These are phyloP conservation scores for Harpagifer antarcticus DNA, from an alignment of 2,797 vertebrate species.

Conservation along the genomic window DNA sequence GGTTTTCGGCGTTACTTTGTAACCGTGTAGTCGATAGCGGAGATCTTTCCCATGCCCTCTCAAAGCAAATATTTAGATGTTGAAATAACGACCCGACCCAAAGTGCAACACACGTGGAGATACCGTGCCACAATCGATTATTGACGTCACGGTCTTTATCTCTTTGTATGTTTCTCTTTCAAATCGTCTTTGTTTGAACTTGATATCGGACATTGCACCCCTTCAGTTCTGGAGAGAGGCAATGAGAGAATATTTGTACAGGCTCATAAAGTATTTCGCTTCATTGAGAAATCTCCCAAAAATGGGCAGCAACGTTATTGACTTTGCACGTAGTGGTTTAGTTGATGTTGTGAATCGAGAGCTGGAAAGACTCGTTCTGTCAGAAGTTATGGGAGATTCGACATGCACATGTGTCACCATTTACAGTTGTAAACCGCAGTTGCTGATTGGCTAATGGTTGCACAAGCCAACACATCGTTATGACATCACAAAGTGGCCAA, in stretches of 20 bases:
- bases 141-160: neutral
- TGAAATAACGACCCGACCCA: neutral
- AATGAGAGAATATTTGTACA: neutral
- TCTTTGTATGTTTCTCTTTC: neutral
- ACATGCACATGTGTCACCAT: no score
- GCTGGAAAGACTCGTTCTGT: no score
- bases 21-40: constrained; percentile 17
- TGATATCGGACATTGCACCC: neutral
- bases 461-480: no score
- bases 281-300: neutral
- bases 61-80: constrained; percentile 27
- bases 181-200: neutral
- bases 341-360: neutral
- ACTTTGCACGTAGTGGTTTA: neutral
- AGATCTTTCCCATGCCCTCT: constrained; percentile 22
- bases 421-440: neutral
- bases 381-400: no score
- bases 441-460: no score
- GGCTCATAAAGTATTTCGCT: neutral
- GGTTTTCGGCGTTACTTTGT: constrained; percentile 1
- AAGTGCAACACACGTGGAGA: neutral
- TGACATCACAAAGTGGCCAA: no score
- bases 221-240: neutral
- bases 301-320: no score
- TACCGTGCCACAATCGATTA: neutral